Base-by-base conservation (phyloP, 2,888 invertebrate genomes). In the Cephus spinipes region DNA sequence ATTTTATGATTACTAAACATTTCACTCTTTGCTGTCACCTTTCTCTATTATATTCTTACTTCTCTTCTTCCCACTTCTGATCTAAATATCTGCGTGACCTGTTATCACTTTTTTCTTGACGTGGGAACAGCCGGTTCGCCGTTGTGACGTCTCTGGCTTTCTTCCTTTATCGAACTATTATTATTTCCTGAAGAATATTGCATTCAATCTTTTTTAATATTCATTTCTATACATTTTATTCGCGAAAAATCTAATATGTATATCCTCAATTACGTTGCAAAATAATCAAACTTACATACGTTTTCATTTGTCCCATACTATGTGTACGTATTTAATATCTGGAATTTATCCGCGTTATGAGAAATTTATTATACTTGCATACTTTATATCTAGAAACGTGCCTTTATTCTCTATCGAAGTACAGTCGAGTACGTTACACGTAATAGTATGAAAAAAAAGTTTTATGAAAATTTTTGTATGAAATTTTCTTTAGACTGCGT, bases 1-100 rank as follows among this genome's bases (percentile, higher is more conserved):
- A 91, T 91, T 90, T 71, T 87, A 79, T 73, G 36, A 77, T 69
- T 76, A 69, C 55, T 55, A 68, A 30, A 73, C 23, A 55, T 23
- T 55, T 55, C 55, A 9, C 23, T 55, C 23, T 55, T 55, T 55
- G 55, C 23, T 55, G 55, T 9, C 9, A 55, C 23, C 23, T 55
- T 55, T 55, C 23, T 15, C 15, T 15, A 40, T 40, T 40, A 15
- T 40, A 40, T 40, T 36, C 40, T 69, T 73, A 9, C 76, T 30
- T 73, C 35, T 33, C 15, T 77, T 32, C 36, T 36, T 55, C 15
- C 34, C 40, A 73, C 23, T 32, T 69, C 71, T 4, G 34, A 23
- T 33, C 32, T 40, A 33, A 79, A 30, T 12, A 74, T 55, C 55
- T 55, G 9, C 15, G 23, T 55, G 23, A 55, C 0, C 55, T 23